A percentile compares a stretch with the other conserved stretches of the same genome.
Conservation (phyloP, 2,797 vertebrate genomes). For the Coranthus polyacanthus region DNA sequence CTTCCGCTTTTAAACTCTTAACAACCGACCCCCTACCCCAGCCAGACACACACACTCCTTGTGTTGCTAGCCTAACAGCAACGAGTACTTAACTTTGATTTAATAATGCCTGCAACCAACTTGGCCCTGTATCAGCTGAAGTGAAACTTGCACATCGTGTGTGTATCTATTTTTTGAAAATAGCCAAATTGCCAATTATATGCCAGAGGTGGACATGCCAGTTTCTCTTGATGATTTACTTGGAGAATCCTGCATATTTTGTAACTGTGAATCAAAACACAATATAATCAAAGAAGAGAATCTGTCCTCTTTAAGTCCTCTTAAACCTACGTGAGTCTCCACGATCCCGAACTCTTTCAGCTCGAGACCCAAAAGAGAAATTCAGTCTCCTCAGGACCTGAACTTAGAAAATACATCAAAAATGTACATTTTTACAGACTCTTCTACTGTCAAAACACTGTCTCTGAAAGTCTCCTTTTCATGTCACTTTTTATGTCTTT, state of each 20-base stretch:
- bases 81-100: constrained; percentile 82
- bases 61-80: constrained; percentile 72
- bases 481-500: too few species aligned
- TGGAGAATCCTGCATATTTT: constrained; percentile 9
- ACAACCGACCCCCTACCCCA: constrained; percentile 70
- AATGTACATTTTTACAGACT: too few species aligned
- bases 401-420: too few species aligned
- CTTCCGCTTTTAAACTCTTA: constrained; percentile 85
- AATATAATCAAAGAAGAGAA: not conserved
- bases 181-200: constrained; percentile 16
- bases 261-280: constrained; percentile 5
- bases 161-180: constrained; percentile 33
- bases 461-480: too few species aligned
- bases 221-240: constrained; percentile 10
- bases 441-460: too few species aligned
- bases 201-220: constrained; percentile 23
- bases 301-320: constrained; percentile 3
- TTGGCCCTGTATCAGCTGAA: constrained; percentile 74
- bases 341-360: too few species aligned
- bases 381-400: too few species aligned
- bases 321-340: too few species aligned
- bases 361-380: too few species aligned
- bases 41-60: constrained; percentile 46
- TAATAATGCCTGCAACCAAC: constrained; percentile 81
- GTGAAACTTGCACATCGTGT: constrained; percentile 56